Evolutionary conservation across 2,113 vertebrate species (phyloP).

Genomic region (Corydoras maculifer): DNA sequence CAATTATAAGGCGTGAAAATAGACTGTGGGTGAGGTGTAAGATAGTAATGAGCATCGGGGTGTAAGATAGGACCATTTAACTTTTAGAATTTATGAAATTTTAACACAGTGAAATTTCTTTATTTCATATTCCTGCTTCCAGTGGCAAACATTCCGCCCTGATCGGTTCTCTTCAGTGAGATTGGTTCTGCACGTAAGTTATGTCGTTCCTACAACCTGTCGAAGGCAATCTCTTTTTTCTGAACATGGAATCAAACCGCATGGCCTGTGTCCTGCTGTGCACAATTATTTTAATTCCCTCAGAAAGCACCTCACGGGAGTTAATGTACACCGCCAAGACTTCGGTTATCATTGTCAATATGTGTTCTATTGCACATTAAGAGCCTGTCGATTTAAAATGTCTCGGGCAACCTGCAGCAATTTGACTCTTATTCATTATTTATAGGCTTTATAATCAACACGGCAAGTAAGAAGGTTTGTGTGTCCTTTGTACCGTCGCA

Average conservation of each 20-base stretch:
- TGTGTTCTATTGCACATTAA: conserved; percentile 5
- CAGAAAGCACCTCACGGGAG: conserved; percentile 9
- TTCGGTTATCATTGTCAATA: not conserved
- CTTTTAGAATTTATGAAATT: too few species aligned
- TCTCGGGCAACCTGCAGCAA: not conserved
- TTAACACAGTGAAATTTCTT: too few species aligned
- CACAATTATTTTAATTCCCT: conserved; percentile 44
- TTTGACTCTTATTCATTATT: conserved; percentile 35
- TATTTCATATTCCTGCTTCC: too few species aligned
- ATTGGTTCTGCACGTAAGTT: conserved; percentile 36
- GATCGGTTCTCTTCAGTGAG: conserved; percentile 20
- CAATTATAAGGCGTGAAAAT: not conserved
- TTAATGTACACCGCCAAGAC: conserved; percentile 6
- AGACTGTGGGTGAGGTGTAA: too few species aligned
- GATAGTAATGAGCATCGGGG: too few species aligned
- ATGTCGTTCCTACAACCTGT: conserved; percentile 37
- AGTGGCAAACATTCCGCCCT: not conserved
- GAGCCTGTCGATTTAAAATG: conserved; percentile 18
- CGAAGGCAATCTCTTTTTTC: conserved; percentile 37
- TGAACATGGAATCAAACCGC: conserved; percentile 43
- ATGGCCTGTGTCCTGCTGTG: conserved; percentile 32
- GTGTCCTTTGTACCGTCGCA: too few species aligned
- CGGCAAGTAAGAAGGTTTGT: conserved; percentile 9
- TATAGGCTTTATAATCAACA: conserved; percentile 29
- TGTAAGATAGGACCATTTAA: too few species aligned